Base-by-base conservation (phyloP, 2,797 vertebrate species). In the Buphagus erythrorhynchus region DNA sequence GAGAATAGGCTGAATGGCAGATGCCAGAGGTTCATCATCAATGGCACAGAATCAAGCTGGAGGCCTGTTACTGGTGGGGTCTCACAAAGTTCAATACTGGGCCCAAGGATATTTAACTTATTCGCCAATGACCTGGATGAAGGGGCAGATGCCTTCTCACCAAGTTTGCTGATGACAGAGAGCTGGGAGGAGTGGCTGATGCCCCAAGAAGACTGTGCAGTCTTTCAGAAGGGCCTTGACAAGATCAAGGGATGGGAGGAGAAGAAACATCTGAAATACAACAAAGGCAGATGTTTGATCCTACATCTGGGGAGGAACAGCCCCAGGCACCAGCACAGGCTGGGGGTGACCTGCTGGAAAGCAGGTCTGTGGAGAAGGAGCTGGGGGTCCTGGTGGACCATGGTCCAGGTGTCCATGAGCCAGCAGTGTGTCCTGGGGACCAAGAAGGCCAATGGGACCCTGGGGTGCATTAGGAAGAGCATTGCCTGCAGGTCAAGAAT, bases 401-500 rank as follows among this genome's bases (percentile, higher is more conserved):
- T n/a, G n/a, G n/a, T n/a, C 12, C 49, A 49, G 9, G 21, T 86
- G 48, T 35, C 48, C 48, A 22, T 35, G 42, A 49, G 8, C 26
- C 35, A 48, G 26, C 35, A 78, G 31, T 55, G 52, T 43, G 35
- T 13, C 25, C 35, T 22, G 21, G 5, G 31, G 35, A 8, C 31
- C 42, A 62, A 11, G 48, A 62, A 33, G 42, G 21, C 9, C 17
- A 22, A 0, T 19, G 18, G 26, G 7, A 55, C 16, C 18, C 35
- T 42, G 17, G 6, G 1, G 10, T 29, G 4, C 17, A 13, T 3
- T 26, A n/a, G 42, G 10, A 55, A 86, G 3, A 48, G 21, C 42
- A 55, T 7, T 71, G 35, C 15, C 12, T 1, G 35, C 4, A 69
- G 21, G 10, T 6, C 0, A 0, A 54, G 26, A 2, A 48, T 25